These are phyloP conservation scores for Eolophus roseicapilla DNA, from an alignment of 2,113 vertebrate species.

Conservation along the genomic window DNA sequence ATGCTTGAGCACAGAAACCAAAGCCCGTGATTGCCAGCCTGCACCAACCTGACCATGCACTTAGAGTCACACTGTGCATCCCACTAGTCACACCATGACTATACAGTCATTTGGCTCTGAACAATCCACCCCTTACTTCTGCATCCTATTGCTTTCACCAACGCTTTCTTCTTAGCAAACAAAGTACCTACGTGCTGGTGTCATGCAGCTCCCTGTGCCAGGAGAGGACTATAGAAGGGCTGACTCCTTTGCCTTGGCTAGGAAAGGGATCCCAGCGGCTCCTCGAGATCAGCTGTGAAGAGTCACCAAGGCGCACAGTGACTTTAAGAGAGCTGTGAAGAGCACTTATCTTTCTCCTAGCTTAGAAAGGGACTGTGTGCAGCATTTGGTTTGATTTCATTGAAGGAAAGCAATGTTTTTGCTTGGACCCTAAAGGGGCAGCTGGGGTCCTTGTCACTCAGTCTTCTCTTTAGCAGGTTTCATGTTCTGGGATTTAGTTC, in stretches of 20 bases:
- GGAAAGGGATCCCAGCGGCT: background rate
- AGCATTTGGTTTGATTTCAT: background rate
- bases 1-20: background rate
- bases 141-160: background rate
- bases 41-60: background rate
- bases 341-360: background rate
- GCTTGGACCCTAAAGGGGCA: background rate
- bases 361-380: background rate
- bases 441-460: background rate
- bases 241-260: background rate
- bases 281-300: background rate
- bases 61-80: too few species aligned
- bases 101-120: background rate
- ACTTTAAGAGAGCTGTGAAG: background rate
- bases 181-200: fast-evolving
- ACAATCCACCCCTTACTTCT: background rate
- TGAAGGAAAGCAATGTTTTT: background rate
- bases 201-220: background rate
- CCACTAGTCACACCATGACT: background rate
- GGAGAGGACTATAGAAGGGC: background rate
- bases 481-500: background rate
- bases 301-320: background rate
- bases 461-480: background rate
- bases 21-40: fast-evolving
- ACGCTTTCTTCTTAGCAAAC: background rate